Evolutionary conservation across 2,113 vertebrate species (phyloP), one percentile per base, ranked within the genome.

Genomic region (Oxyura jamaicensis): DNA sequence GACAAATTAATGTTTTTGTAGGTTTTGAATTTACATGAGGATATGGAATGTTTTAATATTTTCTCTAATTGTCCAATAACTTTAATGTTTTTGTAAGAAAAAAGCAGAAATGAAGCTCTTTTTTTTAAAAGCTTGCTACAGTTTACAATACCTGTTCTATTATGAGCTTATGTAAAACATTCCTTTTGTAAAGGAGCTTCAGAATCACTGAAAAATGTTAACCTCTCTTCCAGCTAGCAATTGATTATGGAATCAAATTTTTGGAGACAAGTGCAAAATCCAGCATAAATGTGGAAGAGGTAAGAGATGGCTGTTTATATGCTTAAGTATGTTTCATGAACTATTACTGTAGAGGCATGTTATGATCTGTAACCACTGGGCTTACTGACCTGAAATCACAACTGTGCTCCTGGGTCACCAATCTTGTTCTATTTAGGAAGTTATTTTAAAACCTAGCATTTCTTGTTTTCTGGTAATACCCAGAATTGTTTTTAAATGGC

Each of bases 231-330:
- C 95, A 99, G 99, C 97, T 99, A 97, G 99, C 99, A 55, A 99
- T 99, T 97, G 99, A 99, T 98, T 99, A 99, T 66, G 99, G 99
- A 84, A 99, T 99, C 66, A 99, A 99, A 96, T 99, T 99, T 96
- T 97, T 99, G 98, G 99, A 99, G 97, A 99, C 99, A 22, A 99
- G 99, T 92, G 99, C 99, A 88, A 99, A 99, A 98, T 99, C 99
- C 76, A 98, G 99, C 96, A 97, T 99, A 95, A 99, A 99, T 82
- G 99, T 99, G 71, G 99, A 99, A 97, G 99, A 99, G 98, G 99
- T 99, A 97, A 98, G 98, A 80, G 77, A 81, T 33, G 11, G 26
- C 14, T 62, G 48, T 48, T 84, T 75, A 21, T 77, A 23, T 1
- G 13, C 44, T 59, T 33, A 2, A 1, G 26, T 68, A 10, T 39